phyloP scores from a whole-genome alignment of 2,888 invertebrate species.

The Neocrepidodera transversa region DNA sequence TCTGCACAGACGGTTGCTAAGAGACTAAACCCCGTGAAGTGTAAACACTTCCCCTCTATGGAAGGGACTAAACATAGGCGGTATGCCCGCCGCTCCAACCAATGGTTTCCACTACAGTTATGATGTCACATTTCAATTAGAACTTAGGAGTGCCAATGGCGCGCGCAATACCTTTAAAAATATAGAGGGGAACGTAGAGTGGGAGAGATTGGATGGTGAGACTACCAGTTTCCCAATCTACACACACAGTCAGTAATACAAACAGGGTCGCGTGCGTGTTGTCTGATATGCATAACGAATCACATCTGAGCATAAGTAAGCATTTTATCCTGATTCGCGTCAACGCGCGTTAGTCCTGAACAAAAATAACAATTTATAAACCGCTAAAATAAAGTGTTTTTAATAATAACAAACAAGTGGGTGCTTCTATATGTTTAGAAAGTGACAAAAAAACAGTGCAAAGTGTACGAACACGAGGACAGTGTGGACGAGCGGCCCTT shows the following conservation, averaged over 20 bases:
- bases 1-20: slow-evolving; percentile 60
- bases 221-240: slow-evolving; percentile 47
- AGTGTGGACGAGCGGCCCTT: slow-evolving; percentile 65
- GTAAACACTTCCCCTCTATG: slow-evolving; percentile 61
- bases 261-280: slow-evolving; percentile 64
- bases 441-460: slow-evolving; percentile 51
- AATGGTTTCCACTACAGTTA: slow-evolving; percentile 47
- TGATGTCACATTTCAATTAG: slow-evolving; percentile 55
- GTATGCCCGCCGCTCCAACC: slow-evolving; percentile 49
- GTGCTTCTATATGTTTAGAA: slow-evolving; percentile 24
- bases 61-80: slow-evolving; percentile 52
- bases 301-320: slow-evolving; percentile 54
- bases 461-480: slow-evolving; percentile 56
- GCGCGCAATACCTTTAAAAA: slow-evolving; percentile 54
- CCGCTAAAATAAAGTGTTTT: slow-evolving; percentile 30
- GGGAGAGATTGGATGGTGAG: slow-evolving; percentile 44
- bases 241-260: slow-evolving; percentile 67
- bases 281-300: slow-evolving; percentile 67
- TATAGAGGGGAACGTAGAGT: slow-evolving; percentile 52
- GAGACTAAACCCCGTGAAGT: slow-evolving; percentile 60
- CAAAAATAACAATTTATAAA: slow-evolving; percentile 29
- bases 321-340: slow-evolving; percentile 40
- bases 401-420: slow-evolving; percentile 19
- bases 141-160: slow-evolving; percentile 58
- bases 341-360: slow-evolving; percentile 36